A percentile compares a stretch with the other conserved stretches of the same genome.
These are phyloP conservation scores for Leptocoma aspasia DNA, from an alignment of 2,113 vertebrate genomes.

Conservation along the genomic window DNA sequence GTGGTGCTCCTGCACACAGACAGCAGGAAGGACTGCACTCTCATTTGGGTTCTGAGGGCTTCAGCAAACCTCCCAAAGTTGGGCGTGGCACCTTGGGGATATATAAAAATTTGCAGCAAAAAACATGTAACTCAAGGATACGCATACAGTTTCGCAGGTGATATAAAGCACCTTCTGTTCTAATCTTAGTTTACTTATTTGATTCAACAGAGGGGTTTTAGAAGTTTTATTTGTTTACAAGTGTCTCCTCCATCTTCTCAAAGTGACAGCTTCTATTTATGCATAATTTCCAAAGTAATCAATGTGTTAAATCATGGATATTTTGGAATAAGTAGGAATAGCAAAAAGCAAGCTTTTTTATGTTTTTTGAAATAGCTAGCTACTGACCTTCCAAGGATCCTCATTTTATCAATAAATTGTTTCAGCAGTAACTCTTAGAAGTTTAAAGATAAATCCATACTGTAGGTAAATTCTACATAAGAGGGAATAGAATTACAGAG, in stretches of 20 bases:
- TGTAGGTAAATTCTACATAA: neutral
- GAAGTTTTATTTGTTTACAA: neutral
- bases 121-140: neutral
- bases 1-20: accelerated
- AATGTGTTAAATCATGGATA: neutral
- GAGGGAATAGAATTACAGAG: neutral
- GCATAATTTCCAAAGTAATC: neutral
- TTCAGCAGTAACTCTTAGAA: neutral
- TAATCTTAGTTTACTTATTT: neutral
- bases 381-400: neutral
- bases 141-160: neutral
- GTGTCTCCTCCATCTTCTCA: neutral
- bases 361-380: neutral
- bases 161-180: neutral
- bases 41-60: neutral
- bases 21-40: neutral
- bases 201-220: neutral
- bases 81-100: neutral
- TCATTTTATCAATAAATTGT: neutral
- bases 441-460: neutral
- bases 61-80: neutral
- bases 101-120: neutral
- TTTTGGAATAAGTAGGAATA: neutral
- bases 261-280: neutral
- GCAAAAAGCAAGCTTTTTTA: neutral